Evolutionary conservation across 2,888 invertebrate species (phyloP).

Genomic region (Zele albiditarsus): DNA sequence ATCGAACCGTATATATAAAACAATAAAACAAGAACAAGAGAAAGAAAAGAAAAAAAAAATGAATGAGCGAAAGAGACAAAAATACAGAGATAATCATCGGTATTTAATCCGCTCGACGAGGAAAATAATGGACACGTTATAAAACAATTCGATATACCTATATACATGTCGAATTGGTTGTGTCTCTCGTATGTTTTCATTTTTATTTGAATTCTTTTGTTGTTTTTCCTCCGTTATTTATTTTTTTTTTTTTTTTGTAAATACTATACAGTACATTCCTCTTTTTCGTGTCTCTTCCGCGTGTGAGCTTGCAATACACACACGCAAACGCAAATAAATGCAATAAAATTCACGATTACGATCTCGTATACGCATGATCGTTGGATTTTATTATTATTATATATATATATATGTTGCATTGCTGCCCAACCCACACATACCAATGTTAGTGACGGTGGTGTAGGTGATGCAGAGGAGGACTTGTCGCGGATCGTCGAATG

Average conservation of each 20-base stretch:
- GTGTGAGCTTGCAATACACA: background rate
- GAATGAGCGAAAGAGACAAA: background rate
- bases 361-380: constrained; percentile 46
- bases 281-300: background rate
- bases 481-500: constrained; percentile 19
- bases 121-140: constrained; percentile 18
- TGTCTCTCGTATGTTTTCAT: background rate
- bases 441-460: background rate
- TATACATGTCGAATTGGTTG: background rate
- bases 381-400: constrained; percentile 53
- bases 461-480: background rate
- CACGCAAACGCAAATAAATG: constrained; percentile 16
- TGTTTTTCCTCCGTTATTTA: background rate
- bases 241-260: constrained; percentile 1
- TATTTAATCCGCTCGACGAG: constrained; percentile 10
- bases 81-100: constrained; percentile 19
- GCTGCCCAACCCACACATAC: background rate
- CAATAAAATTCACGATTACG: constrained; percentile 51
- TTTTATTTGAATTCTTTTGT: constrained; percentile 4
- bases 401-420: constrained; percentile 4
- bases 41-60: constrained; percentile 7
- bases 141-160: constrained; percentile 25
- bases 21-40: background rate
- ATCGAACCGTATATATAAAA: background rate
- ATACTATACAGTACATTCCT: too few species aligned